Evolutionary conservation across 2,888 invertebrate genomes (phyloP).

Genomic region (Galerucella nymphaeae): DNA sequence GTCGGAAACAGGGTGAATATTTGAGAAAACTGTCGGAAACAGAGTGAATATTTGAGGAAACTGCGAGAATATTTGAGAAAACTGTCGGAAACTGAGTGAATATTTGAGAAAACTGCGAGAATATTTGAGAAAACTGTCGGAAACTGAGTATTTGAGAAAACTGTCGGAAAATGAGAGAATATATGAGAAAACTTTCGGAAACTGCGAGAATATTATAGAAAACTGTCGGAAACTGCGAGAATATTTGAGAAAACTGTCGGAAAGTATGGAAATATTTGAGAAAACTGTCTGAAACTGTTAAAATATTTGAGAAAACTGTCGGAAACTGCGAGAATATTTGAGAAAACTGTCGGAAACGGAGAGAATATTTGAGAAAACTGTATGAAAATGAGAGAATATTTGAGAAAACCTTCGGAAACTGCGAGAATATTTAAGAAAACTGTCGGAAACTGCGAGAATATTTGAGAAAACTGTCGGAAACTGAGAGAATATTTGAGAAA

Average conservation of each 20-base stretch:
- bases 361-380: background rate
- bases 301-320: constrained; percentile 18
- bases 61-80: constrained; percentile 29
- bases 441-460: background rate
- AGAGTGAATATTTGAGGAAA: no score
- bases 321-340: background rate
- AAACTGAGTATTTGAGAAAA: background rate
- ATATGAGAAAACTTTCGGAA: constrained; percentile 2
- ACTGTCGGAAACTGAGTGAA: background rate
- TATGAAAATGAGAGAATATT: background rate
- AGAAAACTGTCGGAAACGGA: background rate
- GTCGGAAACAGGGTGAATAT: background rate
- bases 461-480: background rate
- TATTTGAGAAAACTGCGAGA: background rate
- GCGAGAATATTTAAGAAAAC: constrained; percentile 19
- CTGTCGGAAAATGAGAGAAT: constrained; percentile 13
- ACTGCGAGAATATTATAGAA: background rate
- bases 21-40: background rate
- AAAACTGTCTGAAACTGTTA: background rate
- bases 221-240: background rate
- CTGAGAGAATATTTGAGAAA: no score
- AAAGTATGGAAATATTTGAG: no score
- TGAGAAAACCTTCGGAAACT: background rate
- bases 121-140: background rate
- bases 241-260: background rate